A percentile compares a stretch with the other conserved stretches of the same genome.
Evolutionary conservation across 2,113 vertebrate genomes (phyloP).

Genomic region (Amblyornis subalaris): DNA sequence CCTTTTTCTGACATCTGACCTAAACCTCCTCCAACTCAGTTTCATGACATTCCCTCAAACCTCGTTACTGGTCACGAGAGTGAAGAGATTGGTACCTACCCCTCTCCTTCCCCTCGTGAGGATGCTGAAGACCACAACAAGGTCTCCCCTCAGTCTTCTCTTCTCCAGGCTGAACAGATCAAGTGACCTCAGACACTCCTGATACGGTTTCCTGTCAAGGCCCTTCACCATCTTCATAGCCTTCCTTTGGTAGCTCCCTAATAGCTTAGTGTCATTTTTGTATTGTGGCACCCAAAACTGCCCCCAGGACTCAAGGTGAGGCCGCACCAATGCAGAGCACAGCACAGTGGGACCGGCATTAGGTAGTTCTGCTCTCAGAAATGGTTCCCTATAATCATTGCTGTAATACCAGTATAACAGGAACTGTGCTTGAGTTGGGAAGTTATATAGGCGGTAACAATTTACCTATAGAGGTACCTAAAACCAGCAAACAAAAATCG

Average conservation of each 20-base stretch:
- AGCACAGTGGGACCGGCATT: too few species aligned
- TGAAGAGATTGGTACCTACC: not conserved
- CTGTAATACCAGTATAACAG: not conserved
- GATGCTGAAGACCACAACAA: not conserved
- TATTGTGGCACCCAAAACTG: not conserved
- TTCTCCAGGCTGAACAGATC: not conserved
- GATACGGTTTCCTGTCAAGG: accelerated
- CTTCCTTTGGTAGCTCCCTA: not conserved
- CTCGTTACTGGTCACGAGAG: too few species aligned
- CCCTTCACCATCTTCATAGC: not conserved
- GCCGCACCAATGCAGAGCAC: not conserved
- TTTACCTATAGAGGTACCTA: not conserved
- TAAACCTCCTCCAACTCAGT: not conserved
- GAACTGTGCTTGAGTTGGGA: not conserved
- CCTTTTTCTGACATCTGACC: not conserved
- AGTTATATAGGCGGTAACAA: not conserved
- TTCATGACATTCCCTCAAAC: not conserved
- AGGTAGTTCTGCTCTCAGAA: not conserved
- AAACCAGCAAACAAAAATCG: not conserved
- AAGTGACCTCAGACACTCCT: not conserved
- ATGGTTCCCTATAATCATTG: not conserved
- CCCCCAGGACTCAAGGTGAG: not conserved
- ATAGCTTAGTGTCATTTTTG: not conserved
- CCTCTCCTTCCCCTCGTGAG: not conserved
- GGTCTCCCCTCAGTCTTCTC: not conserved